Percentiles rank a stretch among this genome's conserved stretches.
Evolutionary conservation across 2,888 invertebrate genomes (phyloP).

Genomic region (Euzetes globulus): DNA sequence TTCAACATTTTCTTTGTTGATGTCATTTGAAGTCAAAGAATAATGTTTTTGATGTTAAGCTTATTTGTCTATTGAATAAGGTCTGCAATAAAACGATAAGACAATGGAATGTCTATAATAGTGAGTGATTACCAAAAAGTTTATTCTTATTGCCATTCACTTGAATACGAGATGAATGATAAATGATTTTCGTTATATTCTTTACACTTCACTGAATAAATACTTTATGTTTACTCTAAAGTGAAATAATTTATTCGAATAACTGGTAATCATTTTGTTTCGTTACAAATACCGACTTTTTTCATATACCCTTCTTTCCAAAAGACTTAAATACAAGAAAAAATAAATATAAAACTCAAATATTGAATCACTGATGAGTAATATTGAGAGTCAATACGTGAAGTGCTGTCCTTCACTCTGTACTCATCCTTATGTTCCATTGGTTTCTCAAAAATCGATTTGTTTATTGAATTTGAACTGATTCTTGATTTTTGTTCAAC

Average conservation of each 20-base stretch:
- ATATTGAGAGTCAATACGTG: neutral
- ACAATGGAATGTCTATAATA: neutral
- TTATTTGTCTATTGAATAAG: slow-evolving; percentile 17
- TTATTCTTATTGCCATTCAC: neutral
- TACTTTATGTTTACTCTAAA: neutral
- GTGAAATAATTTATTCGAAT: neutral
- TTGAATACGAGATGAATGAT: neutral
- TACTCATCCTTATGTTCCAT: too few relatives aligned
- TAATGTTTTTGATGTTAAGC: slow-evolving; percentile 21
- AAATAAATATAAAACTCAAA: neutral
- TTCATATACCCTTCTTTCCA: too few relatives aligned
- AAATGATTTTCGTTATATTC: neutral
- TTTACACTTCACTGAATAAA: slow-evolving; percentile 1
- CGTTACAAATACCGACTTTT: too few relatives aligned
- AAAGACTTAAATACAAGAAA: neutral
- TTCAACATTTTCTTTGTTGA: neutral
- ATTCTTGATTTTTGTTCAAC: neutral
- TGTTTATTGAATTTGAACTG: neutral
- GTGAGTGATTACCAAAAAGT: slow-evolving; percentile 17
- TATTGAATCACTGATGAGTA: neutral
- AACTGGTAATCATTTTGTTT: neutral
- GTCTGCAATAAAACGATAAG: slow-evolving; percentile 27
- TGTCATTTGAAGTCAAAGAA: slow-evolving; percentile 11
- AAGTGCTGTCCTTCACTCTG: neutral
- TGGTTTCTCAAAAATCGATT: neutral